Evolutionary conservation across 2,888 invertebrate species (phyloP), one percentile per base, ranked within the genome.

Genomic region (Stratiomys singularior): DNA sequence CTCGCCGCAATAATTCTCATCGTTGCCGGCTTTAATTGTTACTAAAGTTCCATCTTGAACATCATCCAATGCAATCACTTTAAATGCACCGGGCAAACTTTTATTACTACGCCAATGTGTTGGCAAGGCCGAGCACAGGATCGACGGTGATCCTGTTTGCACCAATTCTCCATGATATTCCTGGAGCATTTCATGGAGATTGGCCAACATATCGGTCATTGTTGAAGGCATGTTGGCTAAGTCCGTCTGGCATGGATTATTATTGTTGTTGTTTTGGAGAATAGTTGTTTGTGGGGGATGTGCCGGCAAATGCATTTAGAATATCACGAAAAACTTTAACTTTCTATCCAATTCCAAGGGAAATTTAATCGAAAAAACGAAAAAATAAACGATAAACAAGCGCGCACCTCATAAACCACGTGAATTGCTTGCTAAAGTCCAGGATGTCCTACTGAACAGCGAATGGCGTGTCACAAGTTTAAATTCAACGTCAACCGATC

Each of bases 71-170:
- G 96, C 94, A 79, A 98, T 94, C 81, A 98, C 97, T 89, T 97
- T 97, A 89, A 99, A 99, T 21, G 98, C 96, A 63, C 96, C 92
- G 30, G 99, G 99, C 81, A 99, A 89, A 25, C 97, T 96, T 88
- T 99, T 99, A 90, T 99, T 99, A 72, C 94, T 97, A 79, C 99
- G 90, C 99, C 99, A 99, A 86, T 99, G 99, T 0, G 92, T 92
- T 1, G 99, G 99, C 82, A 99, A 89, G 1, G 93, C 93, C 71
- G 97, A 96, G 89, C 99, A 99, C 79, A 98, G 90, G 81, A 99
- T 94, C 81, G 97, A 95, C 0, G 99, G 99, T 80, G 96, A 96
- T 71, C 97, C 98, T 30, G 99, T 99, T 86, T 94, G 93, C 82
- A 97, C 94, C 84, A 98, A 89, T 85, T 96, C 95, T n/a, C 97